A percentile compares a stretch with the other conserved stretches of the same genome.
These are phyloP conservation scores for Tarsius wallacei DNA, from an alignment of 2,797 vertebrate genomes.

Conservation along the genomic window DNA sequence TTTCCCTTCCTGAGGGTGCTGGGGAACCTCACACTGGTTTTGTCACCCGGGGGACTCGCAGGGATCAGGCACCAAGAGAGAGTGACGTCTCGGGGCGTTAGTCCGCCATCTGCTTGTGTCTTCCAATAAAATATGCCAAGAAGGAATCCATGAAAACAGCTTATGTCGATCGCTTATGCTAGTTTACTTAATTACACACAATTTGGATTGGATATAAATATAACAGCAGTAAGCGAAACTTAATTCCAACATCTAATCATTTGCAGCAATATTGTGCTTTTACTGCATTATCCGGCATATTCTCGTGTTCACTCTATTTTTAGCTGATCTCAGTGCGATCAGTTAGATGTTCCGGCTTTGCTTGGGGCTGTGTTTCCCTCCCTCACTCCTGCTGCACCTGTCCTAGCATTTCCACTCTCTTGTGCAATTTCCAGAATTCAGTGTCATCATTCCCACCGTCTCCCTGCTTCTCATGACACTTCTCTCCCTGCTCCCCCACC, in stretches of 20 bases:
- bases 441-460: not conserved
- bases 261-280: conserved; percentile 51
- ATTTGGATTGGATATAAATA: conserved; percentile 65
- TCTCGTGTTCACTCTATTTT: not conserved
- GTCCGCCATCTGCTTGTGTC: not conserved
- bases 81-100: not conserved
- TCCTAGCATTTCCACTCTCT: not conserved
- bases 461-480: not conserved
- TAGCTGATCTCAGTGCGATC: not conserved
- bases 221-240: conserved; percentile 64
- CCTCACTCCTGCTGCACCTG: not conserved
- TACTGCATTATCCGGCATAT: not conserved
- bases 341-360: not conserved
- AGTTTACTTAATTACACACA: conserved; percentile 63
- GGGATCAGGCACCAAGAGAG: not conserved
- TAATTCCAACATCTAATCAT: conserved; percentile 59
- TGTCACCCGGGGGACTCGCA: not conserved
- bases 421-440: not conserved
- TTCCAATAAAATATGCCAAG: not conserved
- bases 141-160: conserved; percentile 42
- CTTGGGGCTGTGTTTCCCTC: not conserved
- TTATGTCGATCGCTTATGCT: conserved; percentile 40
- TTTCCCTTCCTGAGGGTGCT: not conserved
- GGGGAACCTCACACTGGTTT: not conserved
- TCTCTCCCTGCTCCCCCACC: not conserved